Evolutionary conservation across 2,113 vertebrate species (phyloP), one percentile per base, ranked within the genome.

Genomic region (Aldabrachelys gigantea): DNA sequence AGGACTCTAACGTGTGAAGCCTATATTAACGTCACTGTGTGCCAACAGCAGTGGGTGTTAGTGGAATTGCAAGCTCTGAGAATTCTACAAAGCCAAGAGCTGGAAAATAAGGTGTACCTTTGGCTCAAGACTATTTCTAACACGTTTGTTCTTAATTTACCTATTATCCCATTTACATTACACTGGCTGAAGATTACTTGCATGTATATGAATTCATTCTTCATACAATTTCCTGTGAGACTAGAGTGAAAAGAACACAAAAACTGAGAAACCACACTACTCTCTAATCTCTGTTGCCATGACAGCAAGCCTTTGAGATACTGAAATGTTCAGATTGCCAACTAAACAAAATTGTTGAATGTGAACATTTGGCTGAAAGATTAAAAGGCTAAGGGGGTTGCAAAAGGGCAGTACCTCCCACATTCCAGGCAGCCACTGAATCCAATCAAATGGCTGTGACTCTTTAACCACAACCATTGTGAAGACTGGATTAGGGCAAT

Each of bases 331-430:
- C 98, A 98, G 97, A 98, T 98, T 98, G 98, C 98, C 98, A 98
- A 98, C 98, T 98, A 98, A 99, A 99, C 98, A 99, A 99, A 99
- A 98, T 98, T 98, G 98, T 99, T 99, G 98, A 99, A 98, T 99
- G 98, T 98, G 98, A 99, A 99, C 98, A 98, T 99, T 99, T 98
- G 98, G 98, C 98, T 98, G 98, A 97, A 98, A 98, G 98, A 99
- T 99, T 99, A 98, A 99, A 98, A 99, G 98, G 98, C 98, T 98
- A 98, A 98, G 97, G 98, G 96, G 98, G 98, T 98, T 98, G 98
- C 98, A 98, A 98, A 98, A 98, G 98, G 98, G 97, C 98, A 98
- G 98, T 97, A 98, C 98, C 98, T 98, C 98, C 98, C 98, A 98
- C 98, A 99, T 99, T 99, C 98, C 98, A 98, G 95, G 98, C 98